Base-by-base conservation (phyloP, 2,797 vertebrate genomes). In the Gallinago solitaria region DNA sequence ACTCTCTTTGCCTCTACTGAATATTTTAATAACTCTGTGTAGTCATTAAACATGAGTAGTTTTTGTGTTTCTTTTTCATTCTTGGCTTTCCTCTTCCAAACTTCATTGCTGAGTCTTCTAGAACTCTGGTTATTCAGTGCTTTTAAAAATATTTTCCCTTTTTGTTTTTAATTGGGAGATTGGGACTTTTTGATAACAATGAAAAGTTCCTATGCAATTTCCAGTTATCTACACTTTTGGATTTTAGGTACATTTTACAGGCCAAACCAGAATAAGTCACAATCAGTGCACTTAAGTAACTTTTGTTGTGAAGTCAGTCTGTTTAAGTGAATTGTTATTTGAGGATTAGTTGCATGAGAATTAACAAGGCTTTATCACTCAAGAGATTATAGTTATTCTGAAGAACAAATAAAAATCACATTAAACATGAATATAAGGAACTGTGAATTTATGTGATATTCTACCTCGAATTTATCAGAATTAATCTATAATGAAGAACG, bases 371-470 rank as follows among this genome's bases (percentile, higher is more conserved):
- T 91, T 92, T 83, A 92, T 37, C 1, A 3, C 70, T 83, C 47
- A 83, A 60, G 54, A 90, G 93, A 93, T 92, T 70, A 83, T 1
- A 90, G 73, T 59, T 65, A 81, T 24, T 88, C 51, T 51, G n/a
- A 93, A 88, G 39, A 95, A 91, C 39, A 84, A 91, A 81, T 69
- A 89, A 94, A 87, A 93, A 81, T 23, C 47, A 41, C 35, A 64
- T 70, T 92, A 86, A 53, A 90, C 35, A 71, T 5, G 20, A 82
- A 57, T 45, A 79, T 25, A 83, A 65, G 41, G 43, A 95, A 74
- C 56, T 5, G 30, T 41, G 77, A 33, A 76, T 94, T 94, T 93
- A 67, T 25, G 25, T 25, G 28, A 67, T 48, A 68, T 5, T 48
- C 27, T 35, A 68, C 77, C 74, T 82, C 57, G 48, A 74, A 67